A percentile compares a stretch with the other conserved stretches of the same genome.
Conservation (phyloP, 1,140 invertebrate genomes). For the Polypedilum pembai region DNA sequence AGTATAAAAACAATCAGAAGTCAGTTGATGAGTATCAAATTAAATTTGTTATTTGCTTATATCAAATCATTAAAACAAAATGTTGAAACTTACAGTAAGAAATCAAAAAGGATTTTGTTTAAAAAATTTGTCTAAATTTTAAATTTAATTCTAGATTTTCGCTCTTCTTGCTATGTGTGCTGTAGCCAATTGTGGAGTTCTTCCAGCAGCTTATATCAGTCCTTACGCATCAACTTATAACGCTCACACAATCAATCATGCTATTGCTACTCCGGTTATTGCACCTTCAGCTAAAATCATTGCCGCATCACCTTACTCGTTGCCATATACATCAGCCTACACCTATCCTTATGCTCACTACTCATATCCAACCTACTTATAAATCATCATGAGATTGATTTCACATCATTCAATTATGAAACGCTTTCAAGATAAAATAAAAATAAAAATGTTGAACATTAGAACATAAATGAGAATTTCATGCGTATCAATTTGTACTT, state of each 20-base stretch:
- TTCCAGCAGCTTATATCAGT: slow-evolving; percentile 39
- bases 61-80: neutral
- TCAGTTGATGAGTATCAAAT: neutral
- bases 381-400: neutral
- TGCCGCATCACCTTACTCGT: slow-evolving; percentile 32
- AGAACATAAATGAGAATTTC: too few relatives aligned
- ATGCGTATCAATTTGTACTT: too few relatives aligned
- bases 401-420: too few relatives aligned
- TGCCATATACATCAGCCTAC: neutral
- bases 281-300: slow-evolving; percentile 37
- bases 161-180: slow-evolving; percentile 35
- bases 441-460: too few relatives aligned
- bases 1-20: slow-evolving; percentile 23
- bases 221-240: slow-evolving; percentile 53
- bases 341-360: neutral
- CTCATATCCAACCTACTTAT: neutral
- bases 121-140: neutral
- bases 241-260: slow-evolving; percentile 52
- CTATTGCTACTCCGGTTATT: slow-evolving; percentile 47
- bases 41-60: neutral
- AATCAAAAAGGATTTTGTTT: neutral
- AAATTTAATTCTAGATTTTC: slow-evolving; percentile 36
- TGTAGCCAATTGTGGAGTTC: slow-evolving; percentile 39
- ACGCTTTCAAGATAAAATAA: too few relatives aligned
- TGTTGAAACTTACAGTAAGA: slow-evolving; percentile 1